Base-by-base conservation (phyloP, 2,113 vertebrate species). In the Triplophysa siluroides region DNA sequence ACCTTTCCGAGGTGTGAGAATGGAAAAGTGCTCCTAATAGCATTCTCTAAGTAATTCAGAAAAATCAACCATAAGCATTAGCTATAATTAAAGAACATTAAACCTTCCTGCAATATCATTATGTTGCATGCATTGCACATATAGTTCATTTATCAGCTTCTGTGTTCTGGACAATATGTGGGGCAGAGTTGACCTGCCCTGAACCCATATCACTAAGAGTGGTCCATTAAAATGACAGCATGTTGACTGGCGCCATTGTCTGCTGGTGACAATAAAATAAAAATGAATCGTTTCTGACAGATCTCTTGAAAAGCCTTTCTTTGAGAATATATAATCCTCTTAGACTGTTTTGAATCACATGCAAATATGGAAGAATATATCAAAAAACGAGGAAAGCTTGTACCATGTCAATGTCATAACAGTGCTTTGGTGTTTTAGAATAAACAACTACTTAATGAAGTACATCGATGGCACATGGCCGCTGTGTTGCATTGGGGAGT, bases 161-260 rank as follows among this genome's bases (percentile, higher is more conserved):
- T 11, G n/a, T 18, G 13, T 33, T 60, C 41, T 60, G 7, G 14
- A 41, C 54, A 41, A 23, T 19, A 73, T 60, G 33, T 41, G n/a
- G 10, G 29, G 19, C 70, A 43, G n/a, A 43, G 71, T 24, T 61
- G 54, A 74, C 71, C 71, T 74, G 71, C 71, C 71, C 71, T 74
- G 29, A 33, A 41, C 54, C 54, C 71, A 61, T 74, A 54, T 74
- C 71, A 60, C 29, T 74, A 33, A 43, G 58, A 16, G 6, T 1
- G 14, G n/a, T 43, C 71, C n/a, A 74, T 61, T 43, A 54, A 74
- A 60, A 74, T 74, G 71, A 74, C 54, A 74, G 54, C 18, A 74
- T 74, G 71, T 43, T 74, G 71, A 60, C n/a, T 24, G 33, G 54
- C 61, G 33, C 54, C 71, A 73, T 73, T 29, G 18, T 72, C 29